These are phyloP conservation scores for Xenotilapia caudafasciata DNA, from an alignment of 2,113 vertebrate species.

Conservation along the genomic window DNA sequence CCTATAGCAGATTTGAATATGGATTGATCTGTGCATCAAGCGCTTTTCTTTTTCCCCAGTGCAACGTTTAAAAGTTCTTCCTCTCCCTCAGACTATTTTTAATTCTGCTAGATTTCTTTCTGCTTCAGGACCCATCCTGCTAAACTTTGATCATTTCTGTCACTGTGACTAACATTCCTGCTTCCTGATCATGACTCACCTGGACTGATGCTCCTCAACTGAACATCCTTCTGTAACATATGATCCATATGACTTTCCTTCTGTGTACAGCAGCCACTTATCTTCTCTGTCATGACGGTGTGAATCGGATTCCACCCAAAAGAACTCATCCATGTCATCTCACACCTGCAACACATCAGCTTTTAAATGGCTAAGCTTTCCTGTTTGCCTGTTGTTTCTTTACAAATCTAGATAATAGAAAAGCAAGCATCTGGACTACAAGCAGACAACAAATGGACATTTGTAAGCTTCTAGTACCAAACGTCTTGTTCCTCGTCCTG, in stretches of 20 bases:
- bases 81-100: neutral
- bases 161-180: neutral
- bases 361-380: neutral
- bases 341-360: neutral
- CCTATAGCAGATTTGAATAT: neutral
- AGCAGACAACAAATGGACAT: neutral
- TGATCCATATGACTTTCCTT: neutral
- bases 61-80: neutral
- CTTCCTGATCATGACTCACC: neutral
- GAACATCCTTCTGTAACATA: neutral
- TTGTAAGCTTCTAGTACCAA: neutral
- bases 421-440: accelerated
- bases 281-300: neutral
- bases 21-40: neutral
- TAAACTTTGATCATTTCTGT: neutral
- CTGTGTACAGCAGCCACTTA: neutral
- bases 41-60: neutral
- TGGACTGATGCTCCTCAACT: neutral
- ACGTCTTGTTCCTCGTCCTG: accelerated
- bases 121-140: neutral
- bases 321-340: neutral
- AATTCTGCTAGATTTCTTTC: neutral
- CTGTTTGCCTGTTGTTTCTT: accelerated
- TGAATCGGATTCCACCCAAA: neutral
- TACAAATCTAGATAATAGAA: neutral